Evolutionary conservation across 2,888 invertebrate species (phyloP).

Genomic region (Drosophila kokeensis): DNA sequence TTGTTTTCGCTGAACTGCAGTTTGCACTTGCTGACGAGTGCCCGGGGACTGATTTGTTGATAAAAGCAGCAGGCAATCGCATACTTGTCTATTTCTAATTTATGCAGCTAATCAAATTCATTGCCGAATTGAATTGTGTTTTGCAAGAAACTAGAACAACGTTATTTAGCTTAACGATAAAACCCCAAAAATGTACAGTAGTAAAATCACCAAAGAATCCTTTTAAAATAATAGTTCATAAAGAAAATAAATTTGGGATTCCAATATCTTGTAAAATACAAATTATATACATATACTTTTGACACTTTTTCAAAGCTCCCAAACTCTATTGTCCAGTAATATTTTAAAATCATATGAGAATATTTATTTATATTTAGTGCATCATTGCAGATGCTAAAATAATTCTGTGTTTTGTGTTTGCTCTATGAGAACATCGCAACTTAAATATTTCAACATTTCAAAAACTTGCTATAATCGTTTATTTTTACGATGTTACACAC

Average conservation of each 20-base stretch:
- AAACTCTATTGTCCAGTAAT: neutral
- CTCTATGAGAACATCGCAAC: no score
- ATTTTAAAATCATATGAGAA: neutral
- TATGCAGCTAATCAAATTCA: constrained; percentile 25
- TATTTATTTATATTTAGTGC: neutral
- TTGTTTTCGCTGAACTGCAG: constrained; percentile 50
- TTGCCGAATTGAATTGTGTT: constrained; percentile 5
- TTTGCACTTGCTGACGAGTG: constrained; percentile 59
- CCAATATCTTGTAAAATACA: neutral
- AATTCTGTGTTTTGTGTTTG: neutral
- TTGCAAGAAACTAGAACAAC: constrained; percentile 4
- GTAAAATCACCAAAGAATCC: neutral
- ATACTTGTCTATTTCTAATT: constrained; percentile 36
- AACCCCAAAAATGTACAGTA: neutral
- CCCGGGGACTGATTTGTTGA: constrained; percentile 50
- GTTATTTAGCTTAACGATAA: neutral
- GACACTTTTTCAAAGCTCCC: neutral
- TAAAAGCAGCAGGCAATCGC: constrained; percentile 21
- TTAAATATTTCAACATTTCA: neutral
- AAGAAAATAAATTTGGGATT: neutral
- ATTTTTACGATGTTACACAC: constrained; percentile 20
- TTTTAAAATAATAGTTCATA: neutral
- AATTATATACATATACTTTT: neutral
- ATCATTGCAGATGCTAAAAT: neutral
- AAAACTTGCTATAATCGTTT: constrained; percentile 7